Evolutionary conservation across 2,888 invertebrate species (phyloP).

Genomic region (Pammene fasciana): DNA sequence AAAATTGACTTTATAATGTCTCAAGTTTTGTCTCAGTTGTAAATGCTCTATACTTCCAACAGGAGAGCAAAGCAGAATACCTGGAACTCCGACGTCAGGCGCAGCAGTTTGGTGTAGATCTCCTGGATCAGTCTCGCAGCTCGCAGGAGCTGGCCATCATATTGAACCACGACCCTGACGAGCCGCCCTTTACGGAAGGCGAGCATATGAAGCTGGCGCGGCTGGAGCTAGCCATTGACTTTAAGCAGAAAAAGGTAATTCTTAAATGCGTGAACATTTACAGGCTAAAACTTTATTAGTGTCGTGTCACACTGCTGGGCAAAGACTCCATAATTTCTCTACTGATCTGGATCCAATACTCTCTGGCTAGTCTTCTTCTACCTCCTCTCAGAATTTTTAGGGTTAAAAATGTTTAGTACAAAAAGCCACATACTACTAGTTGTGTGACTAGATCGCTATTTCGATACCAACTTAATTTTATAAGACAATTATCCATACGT

Average conservation of each 20-base stretch:
- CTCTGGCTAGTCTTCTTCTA: too few relatives aligned
- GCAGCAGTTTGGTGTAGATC: conserved; percentile 95
- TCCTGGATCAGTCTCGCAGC: conserved; percentile 95
- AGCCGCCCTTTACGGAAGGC: conserved; percentile 88
- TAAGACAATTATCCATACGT: too few relatives aligned
- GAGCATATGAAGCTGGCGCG: conserved; percentile 93
- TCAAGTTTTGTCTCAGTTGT: background rate
- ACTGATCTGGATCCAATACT: too few relatives aligned
- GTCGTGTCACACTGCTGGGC: too few relatives aligned
- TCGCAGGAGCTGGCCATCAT: conserved; percentile 97
- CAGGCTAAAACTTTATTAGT: background rate
- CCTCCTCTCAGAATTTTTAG: too few relatives aligned
- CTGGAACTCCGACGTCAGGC: conserved; percentile 92
- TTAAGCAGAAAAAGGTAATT: conserved; percentile 98
- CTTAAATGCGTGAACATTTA: conserved; percentile 3
- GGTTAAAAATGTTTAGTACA: too few relatives aligned
- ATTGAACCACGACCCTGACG: conserved; percentile 94
- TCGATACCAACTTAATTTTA: too few relatives aligned
- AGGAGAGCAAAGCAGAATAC: conserved; percentile 96
- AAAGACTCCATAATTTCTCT: too few relatives aligned
- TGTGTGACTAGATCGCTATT: too few relatives aligned
- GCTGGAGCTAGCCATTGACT: conserved; percentile 94
- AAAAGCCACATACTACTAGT: too few relatives aligned
- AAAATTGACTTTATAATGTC: too few relatives aligned
- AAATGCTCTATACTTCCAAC: background rate